Conservation (phyloP, 2,797 vertebrate species). For the Hydrophis major region DNA sequence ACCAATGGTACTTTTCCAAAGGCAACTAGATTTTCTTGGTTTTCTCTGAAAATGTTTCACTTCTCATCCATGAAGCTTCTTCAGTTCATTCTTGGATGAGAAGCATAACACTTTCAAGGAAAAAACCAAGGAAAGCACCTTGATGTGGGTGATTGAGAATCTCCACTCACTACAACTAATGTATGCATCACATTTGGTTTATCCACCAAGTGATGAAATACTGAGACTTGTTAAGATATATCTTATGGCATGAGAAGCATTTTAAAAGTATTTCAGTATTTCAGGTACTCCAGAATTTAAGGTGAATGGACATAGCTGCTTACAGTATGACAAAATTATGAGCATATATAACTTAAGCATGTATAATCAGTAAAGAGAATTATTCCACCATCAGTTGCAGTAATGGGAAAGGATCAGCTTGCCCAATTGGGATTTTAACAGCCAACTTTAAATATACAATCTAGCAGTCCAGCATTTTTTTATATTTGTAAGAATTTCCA, state of each 20-base stretch:
- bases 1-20: neutral
- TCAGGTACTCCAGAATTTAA: neutral
- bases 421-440: neutral
- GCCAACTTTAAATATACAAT: neutral
- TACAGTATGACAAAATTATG: neutral
- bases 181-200: neutral
- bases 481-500: neutral
- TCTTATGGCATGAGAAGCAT: neutral
- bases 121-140: neutral
- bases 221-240: neutral
- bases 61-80: neutral
- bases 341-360: neutral
- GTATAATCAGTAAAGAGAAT: neutral
- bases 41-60: neutral
- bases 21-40: neutral
- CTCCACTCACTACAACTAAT: neutral
- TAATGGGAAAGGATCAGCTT: neutral
- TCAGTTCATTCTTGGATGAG: neutral
- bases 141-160: neutral
- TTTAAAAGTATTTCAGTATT: neutral
- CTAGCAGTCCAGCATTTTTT: neutral
- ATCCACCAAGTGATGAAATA: neutral
- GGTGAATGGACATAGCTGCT: neutral
- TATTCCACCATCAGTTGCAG: neutral
- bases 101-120: neutral